Percentiles rank a stretch among this genome's conserved stretches.
phyloP scores from a whole-genome alignment of 2,113 vertebrate species.

The Phaethornis superciliosus region DNA sequence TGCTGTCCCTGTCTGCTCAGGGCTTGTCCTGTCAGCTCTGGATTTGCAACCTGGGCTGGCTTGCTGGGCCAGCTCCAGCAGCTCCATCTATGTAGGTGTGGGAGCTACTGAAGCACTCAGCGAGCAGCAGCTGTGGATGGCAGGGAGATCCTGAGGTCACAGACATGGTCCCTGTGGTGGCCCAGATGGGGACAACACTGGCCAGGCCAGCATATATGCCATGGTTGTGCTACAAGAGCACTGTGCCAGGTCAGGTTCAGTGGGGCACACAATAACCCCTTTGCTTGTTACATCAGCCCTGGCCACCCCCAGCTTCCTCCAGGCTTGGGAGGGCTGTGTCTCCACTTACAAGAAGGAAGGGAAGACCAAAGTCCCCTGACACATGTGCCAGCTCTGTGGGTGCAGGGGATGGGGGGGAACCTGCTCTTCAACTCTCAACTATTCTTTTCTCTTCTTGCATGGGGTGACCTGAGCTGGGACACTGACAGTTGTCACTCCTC shows the following conservation, averaged over 20 bases:
- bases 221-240: not conserved
- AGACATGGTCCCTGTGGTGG: not conserved
- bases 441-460: not conserved
- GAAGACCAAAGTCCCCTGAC: not conserved
- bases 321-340: not conserved
- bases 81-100: slow-evolving; percentile 6
- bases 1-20: not conserved
- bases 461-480: not conserved
- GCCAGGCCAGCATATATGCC: not conserved
- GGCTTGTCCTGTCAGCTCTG: slow-evolving; percentile 35
- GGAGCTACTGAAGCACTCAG: not conserved
- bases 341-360: not conserved
- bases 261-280: not conserved
- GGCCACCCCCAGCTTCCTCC: not conserved
- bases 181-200: not conserved
- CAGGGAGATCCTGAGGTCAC: not conserved
- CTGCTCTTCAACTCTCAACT: not conserved
- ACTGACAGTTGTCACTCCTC: not conserved
- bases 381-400: not conserved
- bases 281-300: not conserved
- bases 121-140: not conserved
- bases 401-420: not conserved
- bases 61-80: slow-evolving; percentile 38
- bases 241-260: not conserved
- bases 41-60: slow-evolving; percentile 48